phyloP scores from a whole-genome alignment of 2,113 vertebrate genomes.

The Silurus meridionalis region DNA sequence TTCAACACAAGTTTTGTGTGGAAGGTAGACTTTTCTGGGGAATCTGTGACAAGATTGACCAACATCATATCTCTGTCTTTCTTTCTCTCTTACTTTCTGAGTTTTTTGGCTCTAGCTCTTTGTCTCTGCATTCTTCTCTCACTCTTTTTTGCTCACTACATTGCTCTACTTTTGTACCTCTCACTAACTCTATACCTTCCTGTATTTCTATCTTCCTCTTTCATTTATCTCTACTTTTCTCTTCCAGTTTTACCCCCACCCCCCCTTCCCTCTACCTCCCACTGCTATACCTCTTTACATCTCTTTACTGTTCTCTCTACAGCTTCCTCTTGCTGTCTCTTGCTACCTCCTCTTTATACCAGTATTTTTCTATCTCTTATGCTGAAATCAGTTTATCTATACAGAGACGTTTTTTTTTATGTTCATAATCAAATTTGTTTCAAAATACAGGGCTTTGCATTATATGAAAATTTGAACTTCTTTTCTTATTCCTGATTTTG shows the following conservation, averaged over 20 bases:
- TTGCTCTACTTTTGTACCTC: neutral
- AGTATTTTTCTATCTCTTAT: neutral
- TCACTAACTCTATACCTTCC: neutral
- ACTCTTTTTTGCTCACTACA: neutral
- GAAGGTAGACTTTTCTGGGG: slow-evolving; percentile 56
- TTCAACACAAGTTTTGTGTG: slow-evolving; percentile 60
- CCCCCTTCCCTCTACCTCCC: too few relatives aligned
- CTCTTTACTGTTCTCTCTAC: neutral
- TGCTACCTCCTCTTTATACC: neutral
- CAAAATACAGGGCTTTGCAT: neutral
- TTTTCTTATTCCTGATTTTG: neutral
- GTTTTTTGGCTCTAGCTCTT: neutral
- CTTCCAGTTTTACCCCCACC: too few relatives aligned
- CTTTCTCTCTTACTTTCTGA: neutral
- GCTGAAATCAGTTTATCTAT: neutral
- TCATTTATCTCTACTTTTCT: too few relatives aligned
- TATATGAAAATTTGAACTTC: neutral
- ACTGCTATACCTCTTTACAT: neutral
- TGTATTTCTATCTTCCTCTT: too few relatives aligned
- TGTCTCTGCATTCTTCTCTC: neutral
- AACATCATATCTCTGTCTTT: neutral
- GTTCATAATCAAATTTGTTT: neutral
- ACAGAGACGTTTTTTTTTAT: neutral
- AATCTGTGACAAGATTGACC: slow-evolving; percentile 57
- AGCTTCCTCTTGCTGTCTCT: neutral